A percentile compares a stretch with the other conserved stretches of the same genome.
Evolutionary conservation across 2,888 invertebrate species (phyloP).

Genomic region (Melitaea athalia): DNA sequence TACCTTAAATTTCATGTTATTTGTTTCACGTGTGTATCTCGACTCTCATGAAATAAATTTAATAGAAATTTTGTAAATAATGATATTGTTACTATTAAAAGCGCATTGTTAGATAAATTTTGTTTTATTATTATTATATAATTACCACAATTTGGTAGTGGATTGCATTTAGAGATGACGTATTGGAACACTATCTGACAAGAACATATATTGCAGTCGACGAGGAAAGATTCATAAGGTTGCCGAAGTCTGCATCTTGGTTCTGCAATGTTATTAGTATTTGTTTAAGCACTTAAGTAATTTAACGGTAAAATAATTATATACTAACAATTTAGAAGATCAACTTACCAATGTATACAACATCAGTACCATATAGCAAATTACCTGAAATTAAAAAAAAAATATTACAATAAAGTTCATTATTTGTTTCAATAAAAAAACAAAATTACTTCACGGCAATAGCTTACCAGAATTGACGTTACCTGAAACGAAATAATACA

Average conservation of each 20-base stretch:
- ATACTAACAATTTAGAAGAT: not conserved
- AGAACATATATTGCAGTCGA: slow-evolving; percentile 43
- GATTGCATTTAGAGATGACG: slow-evolving; percentile 46
- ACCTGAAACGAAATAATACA: slow-evolving; percentile 40
- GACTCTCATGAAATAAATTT: no score
- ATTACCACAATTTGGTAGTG: slow-evolving; percentile 41
- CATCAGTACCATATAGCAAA: slow-evolving; percentile 20
- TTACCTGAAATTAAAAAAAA: slow-evolving; percentile 33
- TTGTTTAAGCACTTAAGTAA: not conserved
- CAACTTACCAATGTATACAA: slow-evolving; percentile 45
- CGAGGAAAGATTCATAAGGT: slow-evolving; percentile 43
- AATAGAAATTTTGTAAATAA: not conserved
- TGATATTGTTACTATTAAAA: not conserved
- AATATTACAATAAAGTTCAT: slow-evolving; percentile 19
- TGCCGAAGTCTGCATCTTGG: slow-evolving; percentile 44
- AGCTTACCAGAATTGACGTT: slow-evolving; percentile 37
- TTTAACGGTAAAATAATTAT: no score
- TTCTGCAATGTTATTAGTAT: slow-evolving; percentile 36
- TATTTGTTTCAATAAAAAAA: slow-evolving; percentile 29
- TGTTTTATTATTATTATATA: slow-evolving; percentile 12
- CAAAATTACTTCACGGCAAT: slow-evolving; percentile 33
- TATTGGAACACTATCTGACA: slow-evolving; percentile 46
- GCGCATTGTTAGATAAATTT: not conserved
- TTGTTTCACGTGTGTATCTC: no score
- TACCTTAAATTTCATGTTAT: no score